Evolutionary conservation across 2,113 vertebrate genomes (phyloP), one percentile per base, ranked within the genome.

Genomic region (Rhabdomys dilectus): DNA sequence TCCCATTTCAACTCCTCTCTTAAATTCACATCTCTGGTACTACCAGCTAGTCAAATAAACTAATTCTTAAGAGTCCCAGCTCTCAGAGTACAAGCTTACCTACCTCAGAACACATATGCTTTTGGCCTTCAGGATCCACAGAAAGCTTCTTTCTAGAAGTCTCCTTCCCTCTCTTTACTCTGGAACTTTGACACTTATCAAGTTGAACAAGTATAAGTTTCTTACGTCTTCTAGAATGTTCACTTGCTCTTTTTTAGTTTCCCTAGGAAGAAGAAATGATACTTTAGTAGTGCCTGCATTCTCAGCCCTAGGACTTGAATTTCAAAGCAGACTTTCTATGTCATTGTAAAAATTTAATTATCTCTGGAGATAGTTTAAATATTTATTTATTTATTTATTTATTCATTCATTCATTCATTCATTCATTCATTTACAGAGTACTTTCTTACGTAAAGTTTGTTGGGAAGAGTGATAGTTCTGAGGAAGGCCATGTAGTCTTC

Each of bases 51-150:
- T 91, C 91, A 77, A 48, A 58, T 51, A 84, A 95, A 92, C 93
- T 53, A 11, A 36, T 62, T 91, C 62, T 66, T 96, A 10, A 48
- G 51, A 94, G 60, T 75, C 60, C 48, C 8, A 89, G 10, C 22
- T 78, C 68, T 89, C 80, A 78, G 42, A 66, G 22, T 58, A 9
- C 62, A 84, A 95, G 48, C 42, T 89, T 48, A 84, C 45, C 90
- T 75, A 48, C 81, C 58, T 94, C 31, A 80, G 17, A 91, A 22
- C 48, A 94, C 81, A 89, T 62, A 70, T 89, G 10, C 53, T 92
- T 95, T 96, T 95, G 95, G 60, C 82, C 36, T 86, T 89, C 45
- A 95, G 60, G 68, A 87, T 85, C 31, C 45, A 76, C 24, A 72
- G 34, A 56, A 85, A 78, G 15, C 68, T 24, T 78, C 66, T 22